Evolutionary conservation across 2,888 invertebrate species (phyloP), one percentile per base, ranked within the genome.

Genomic region (Drosophila leonis): DNA sequence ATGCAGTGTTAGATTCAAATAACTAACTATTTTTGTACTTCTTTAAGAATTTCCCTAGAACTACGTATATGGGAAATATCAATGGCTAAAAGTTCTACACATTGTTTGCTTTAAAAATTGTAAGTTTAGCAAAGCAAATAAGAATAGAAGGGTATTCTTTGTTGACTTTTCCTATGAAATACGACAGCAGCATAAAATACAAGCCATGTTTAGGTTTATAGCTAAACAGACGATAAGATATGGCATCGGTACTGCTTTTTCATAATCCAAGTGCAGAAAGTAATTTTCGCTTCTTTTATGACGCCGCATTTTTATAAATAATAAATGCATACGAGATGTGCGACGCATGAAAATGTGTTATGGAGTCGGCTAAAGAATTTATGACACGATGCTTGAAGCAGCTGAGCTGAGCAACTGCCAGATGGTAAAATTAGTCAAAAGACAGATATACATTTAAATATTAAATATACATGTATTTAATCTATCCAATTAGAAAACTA

Each of bases 201-300:
- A 39, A 29, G 0, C 3, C 18, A 2, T 15, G 24, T 0, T 10
- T 27, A 42, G n/a, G 7, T 15, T 13, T 52, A 41, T 1, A 8
- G 1, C 27, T 8, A 39, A 41, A 1, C 10, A 12, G 29, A 49
- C 10, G 56, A 49, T 68, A 33, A 49, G 29, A 48, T 48, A n/a
- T 48, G 29, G 7, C 24, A 24, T 27, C 15, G 44, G 48, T 1
- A n/a, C 20, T 20, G 33, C 20, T 20, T 12, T 31, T 20, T 20
- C 54, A 15, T 18, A 49, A 31, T 12, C 27, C 52, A 46, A 31
- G 31, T 41, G 44, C 24, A 54, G 20, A 72, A 60, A 66, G 71
- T 66, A 42, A 81, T 89, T 75, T 77, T 59, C 51, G 31, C 55
- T 41, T 39, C 18, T 88, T 85, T 89, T 72, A 75, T 84, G 75